These are phyloP conservation scores for Drosophila meridiana DNA, from an alignment of 2,888 invertebrate species.

Conservation along the genomic window DNA sequence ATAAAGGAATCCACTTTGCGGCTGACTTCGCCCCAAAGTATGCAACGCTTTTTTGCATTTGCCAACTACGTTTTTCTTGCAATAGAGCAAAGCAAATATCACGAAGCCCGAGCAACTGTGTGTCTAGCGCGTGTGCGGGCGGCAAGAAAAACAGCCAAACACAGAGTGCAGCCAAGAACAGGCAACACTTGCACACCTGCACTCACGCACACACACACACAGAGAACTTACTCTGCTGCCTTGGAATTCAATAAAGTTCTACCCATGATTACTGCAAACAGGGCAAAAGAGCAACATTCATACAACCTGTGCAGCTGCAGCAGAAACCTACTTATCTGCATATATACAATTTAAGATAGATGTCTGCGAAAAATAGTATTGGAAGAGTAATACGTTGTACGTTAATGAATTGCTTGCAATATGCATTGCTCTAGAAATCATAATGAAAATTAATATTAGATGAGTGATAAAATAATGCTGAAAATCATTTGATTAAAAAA, in stretches of 20 bases:
- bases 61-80: conserved; percentile 2
- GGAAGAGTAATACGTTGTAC: background rate
- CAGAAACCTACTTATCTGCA: background rate
- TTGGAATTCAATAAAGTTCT: conserved; percentile 70
- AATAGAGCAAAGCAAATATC: conserved; percentile 56
- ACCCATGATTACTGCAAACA: conserved; percentile 49
- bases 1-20: conserved; percentile 70
- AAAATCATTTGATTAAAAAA: too few species aligned
- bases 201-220: conserved; percentile 2
- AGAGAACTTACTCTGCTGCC: conserved; percentile 6
- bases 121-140: conserved; percentile 24
- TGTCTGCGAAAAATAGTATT: background rate
- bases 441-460: too few species aligned
- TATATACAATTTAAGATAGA: background rate
- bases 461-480: too few species aligned
- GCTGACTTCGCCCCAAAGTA: conserved; percentile 52
- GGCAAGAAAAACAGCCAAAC: conserved; percentile 39
- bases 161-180: conserved; percentile 14
- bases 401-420: background rate
- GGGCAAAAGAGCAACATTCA: conserved; percentile 17
- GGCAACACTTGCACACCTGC: conserved; percentile 46
- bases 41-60: conserved; percentile 49
- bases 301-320: background rate
- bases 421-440: background rate
- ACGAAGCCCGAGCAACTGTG: conserved; percentile 15